Base-by-base conservation (phyloP, 2,797 vertebrate genomes). In the Amniataba percoides region DNA sequence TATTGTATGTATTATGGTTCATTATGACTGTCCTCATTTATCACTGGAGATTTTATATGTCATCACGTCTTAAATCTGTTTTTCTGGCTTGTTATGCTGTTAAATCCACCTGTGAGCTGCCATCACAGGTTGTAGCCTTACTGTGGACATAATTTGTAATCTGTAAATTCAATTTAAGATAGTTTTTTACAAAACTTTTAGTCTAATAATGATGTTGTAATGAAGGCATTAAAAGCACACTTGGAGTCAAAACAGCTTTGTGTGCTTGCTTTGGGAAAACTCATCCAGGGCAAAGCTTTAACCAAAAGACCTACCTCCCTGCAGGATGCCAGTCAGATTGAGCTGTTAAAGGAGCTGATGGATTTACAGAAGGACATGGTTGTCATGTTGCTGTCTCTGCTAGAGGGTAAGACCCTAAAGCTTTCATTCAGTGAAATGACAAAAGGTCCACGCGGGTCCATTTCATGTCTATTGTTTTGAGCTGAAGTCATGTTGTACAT, bases 291-390 rank as follows among this genome's bases (percentile, higher is more conserved):
- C 25, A 58, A 74, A 61, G 21, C 18, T 66, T 53, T 83, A 43
- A 74, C 21, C 3, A 40, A 63, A 48, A 43, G 27, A 16, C 36
- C 25, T 9, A 4, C 68, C 42, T 57, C 70, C 58, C 74, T 90
- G 51, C 81, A 99, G 98, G 98, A 99, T 78, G 97, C 97, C 78
- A 99, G 98, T 92, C 98, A 99, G 88, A 99, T 99, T 64, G 98
- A 99, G 85, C 93, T 99, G 14, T 63, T 99, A 65, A 99, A 99
- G 85, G 97, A 99, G 86, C 83, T 99, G 77, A 98, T 99, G 98
- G 98, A 99, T 88, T 96, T 99, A 67, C 98, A 99, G 91, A 99
- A 99, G 88, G 98, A 99, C 88, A 99, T 99, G 98, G 95, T 99
- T 51, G 97, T 99, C 80, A 99, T 99, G 98, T 72, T 99, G 87